Conservation (phyloP, 2,113 vertebrate species). For the Proterorhinus semilunaris region DNA sequence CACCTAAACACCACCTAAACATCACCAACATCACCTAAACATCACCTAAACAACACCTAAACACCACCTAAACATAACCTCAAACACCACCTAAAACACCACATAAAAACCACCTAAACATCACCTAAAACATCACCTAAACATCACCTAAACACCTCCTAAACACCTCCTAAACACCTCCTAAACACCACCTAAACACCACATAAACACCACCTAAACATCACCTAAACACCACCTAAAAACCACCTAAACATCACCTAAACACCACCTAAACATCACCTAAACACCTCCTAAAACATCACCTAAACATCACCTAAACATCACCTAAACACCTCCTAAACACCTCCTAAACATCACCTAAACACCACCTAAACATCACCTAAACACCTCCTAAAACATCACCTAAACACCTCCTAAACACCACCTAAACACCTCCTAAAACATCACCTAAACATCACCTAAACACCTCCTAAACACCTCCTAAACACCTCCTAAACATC, state of each 20-base stretch:
- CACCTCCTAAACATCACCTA: not conserved
- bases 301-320: not conserved
- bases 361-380: not conserved
- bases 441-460: not conserved
- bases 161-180: not conserved
- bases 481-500: not conserved
- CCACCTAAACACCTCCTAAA: not conserved
- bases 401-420: no score
- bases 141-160: not conserved
- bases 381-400: not conserved
- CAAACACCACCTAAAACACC: not conserved
- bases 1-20: no score
- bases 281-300: not conserved
- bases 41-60: not conserved
- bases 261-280: not conserved
- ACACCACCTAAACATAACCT: not conserved
- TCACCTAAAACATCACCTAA: not conserved
- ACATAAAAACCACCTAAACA: no score
- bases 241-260: not conserved
- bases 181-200: not conserved
- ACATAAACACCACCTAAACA: not conserved
- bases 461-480: not conserved
- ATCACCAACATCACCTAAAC: not conserved
- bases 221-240: no score
- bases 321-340: not conserved